Evolutionary conservation across 2,797 vertebrate species (phyloP).

Genomic region (Channa striata): DNA sequence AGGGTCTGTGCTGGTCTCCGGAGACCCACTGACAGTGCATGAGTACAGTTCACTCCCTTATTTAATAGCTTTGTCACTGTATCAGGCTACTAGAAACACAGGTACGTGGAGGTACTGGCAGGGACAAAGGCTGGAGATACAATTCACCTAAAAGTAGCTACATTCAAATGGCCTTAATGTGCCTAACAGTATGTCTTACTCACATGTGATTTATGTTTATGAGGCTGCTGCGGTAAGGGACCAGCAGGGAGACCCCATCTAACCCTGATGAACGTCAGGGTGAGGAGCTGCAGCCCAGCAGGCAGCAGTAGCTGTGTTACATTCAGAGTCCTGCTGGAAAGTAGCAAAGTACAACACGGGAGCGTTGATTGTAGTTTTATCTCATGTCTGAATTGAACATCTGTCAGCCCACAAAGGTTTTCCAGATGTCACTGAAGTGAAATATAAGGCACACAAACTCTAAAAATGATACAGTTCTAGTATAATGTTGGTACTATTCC

Average conservation of each 20-base stretch:
- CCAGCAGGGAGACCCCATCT: conserved; percentile 42
- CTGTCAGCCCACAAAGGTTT: conserved; percentile 21
- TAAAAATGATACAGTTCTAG: conserved; percentile 48
- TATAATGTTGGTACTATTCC: conserved; percentile 54
- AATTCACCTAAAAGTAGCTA: conserved; percentile 69
- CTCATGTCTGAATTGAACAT: conserved; percentile 31
- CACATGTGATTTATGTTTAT: conserved; percentile 45
- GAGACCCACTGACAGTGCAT: conserved; percentile 61
- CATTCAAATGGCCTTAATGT: conserved; percentile 83
- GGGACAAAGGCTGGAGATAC: conserved; percentile 39
- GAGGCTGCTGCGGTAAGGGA: conserved; percentile 47
- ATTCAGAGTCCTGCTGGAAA: conserved; percentile 63
- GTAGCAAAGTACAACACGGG: conserved; percentile 30
- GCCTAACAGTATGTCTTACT: conserved; percentile 64
- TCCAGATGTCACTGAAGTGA: conserved; percentile 30
- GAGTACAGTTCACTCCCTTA: conserved; percentile 48
- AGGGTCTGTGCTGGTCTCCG: conserved; percentile 48
- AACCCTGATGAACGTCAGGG: conserved; percentile 23
- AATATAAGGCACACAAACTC: conserved; percentile 59
- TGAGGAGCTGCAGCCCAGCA: conserved; percentile 46
- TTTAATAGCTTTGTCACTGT: conserved; percentile 41
- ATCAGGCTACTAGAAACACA: conserved; percentile 34
- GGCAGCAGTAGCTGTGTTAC: conserved; percentile 58
- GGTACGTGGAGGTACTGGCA: conserved; percentile 58
- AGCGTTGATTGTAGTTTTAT: conserved; percentile 17